Percentiles rank a stretch among this genome's conserved stretches.
Conservation (phyloP, 2,797 vertebrate species). For the Sorex maritimensis region DNA sequence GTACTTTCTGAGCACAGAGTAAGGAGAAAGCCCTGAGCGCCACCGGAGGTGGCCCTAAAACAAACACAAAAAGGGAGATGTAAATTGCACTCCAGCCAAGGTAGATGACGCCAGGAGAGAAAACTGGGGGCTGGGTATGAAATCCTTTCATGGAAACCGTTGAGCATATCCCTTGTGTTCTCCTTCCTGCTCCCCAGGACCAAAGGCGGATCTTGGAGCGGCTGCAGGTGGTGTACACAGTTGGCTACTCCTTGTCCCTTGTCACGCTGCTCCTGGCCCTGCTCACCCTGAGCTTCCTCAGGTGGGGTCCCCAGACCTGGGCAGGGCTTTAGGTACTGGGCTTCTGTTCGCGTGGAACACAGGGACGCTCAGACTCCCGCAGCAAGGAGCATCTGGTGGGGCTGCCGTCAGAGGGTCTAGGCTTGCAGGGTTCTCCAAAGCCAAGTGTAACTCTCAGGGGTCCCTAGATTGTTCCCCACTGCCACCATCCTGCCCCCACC, state of each 20-base stretch:
- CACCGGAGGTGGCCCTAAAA: too few relatives aligned
- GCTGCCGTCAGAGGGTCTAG: not conserved
- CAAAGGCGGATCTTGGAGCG: constrained; percentile 93
- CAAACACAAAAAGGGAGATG: not conserved
- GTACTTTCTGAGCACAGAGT: too few relatives aligned
- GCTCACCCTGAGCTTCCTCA: constrained; percentile 94
- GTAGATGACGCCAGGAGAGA: too few relatives aligned
- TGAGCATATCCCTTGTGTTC: not conserved
- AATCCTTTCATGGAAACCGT: too few relatives aligned
- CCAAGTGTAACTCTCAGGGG: not conserved
- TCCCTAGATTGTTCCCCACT: not conserved
- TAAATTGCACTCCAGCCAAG: too few relatives aligned
- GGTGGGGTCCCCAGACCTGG: constrained; percentile 87
- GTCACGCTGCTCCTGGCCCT: constrained; percentile 94
- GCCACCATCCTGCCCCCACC: not conserved
- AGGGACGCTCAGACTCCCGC: not conserved
- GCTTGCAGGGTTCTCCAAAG: not conserved
- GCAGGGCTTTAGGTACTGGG: not conserved
- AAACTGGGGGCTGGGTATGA: too few relatives aligned
- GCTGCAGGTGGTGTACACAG: constrained; percentile 94
- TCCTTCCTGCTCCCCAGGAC: constrained; percentile 77
- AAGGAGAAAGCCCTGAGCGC: too few relatives aligned
- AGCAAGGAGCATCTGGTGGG: not conserved
- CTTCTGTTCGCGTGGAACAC: not conserved
- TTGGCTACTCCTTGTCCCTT: constrained; percentile 96